A percentile compares a stretch with the other conserved stretches of the same genome.
phyloP scores from a whole-genome alignment of 2,797 vertebrate species.

The Sebastes iracundus region DNA sequence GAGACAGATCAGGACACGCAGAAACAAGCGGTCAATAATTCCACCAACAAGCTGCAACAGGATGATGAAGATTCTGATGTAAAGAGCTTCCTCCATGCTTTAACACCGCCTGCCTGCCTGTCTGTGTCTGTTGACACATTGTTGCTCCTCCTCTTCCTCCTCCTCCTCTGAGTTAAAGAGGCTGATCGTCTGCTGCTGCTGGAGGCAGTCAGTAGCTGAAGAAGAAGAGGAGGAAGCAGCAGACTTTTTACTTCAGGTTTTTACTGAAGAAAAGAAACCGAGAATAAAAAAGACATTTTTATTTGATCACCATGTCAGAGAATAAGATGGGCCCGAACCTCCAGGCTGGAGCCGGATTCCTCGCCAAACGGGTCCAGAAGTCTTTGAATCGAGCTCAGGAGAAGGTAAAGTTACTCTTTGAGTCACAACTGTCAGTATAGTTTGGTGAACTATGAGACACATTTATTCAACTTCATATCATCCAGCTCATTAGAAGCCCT shows the following conservation, averaged over 20 bases:
- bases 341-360: slow-evolving; percentile 88
- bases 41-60: slow-evolving; percentile 35
- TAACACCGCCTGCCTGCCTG: background rate
- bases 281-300: background rate
- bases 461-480: too few species aligned
- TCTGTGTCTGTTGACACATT: too few species aligned
- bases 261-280: background rate
- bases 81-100: background rate
- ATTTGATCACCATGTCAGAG: slow-evolving; percentile 85
- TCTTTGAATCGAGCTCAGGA: slow-evolving; percentile 92
- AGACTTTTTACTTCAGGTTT: background rate
- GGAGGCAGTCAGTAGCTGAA: too few species aligned
- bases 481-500: too few species aligned
- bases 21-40: rapidly evolving
- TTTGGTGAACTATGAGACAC: too few species aligned
- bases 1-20: background rate
- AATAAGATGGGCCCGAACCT: slow-evolving; percentile 83
- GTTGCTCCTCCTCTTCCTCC: too few species aligned
- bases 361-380: slow-evolving; percentile 94
- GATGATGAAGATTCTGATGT: background rate
- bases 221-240: slow-evolving; percentile 36
- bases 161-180: too few species aligned
- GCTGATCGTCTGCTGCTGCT: too few species aligned
- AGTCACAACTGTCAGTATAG: too few species aligned
- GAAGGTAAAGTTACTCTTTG: slow-evolving; percentile 77